These are phyloP conservation scores for Hippoglossus stenolepis DNA, from an alignment of 2,113 vertebrate genomes.

Conservation along the genomic window DNA sequence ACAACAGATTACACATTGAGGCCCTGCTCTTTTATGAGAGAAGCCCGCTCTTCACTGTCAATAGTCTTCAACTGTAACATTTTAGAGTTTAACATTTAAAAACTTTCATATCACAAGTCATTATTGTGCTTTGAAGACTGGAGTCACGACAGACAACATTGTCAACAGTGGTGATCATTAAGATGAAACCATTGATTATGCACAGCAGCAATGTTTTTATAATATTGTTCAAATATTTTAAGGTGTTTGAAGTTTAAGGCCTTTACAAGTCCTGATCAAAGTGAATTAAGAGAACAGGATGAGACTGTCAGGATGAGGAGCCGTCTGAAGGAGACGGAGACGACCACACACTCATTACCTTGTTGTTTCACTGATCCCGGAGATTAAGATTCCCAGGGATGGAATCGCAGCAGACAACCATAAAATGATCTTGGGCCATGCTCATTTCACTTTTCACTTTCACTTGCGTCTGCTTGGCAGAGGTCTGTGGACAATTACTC, in stretches of 20 bases:
- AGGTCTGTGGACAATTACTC: slow-evolving; percentile 91
- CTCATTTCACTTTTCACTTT: slow-evolving; percentile 88
- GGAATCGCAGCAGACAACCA: slow-evolving; percentile 94
- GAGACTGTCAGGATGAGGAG: slow-evolving; percentile 12
- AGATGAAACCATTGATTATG: background rate
- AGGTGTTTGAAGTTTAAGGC: background rate
- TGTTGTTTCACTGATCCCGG: slow-evolving; percentile 88
- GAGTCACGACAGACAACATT: slow-evolving; percentile 6
- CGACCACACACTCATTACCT: slow-evolving; percentile 20
- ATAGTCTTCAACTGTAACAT: background rate
- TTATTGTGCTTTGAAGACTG: background rate
- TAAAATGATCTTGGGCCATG: slow-evolving; percentile 92
- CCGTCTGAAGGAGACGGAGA: slow-evolving; percentile 5
- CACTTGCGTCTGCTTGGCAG: slow-evolving; percentile 81
- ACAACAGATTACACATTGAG: slow-evolving; percentile 6
- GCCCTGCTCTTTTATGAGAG: background rate
- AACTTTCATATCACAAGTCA: background rate
- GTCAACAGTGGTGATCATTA: too few species aligned
- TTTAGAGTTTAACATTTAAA: too few species aligned
- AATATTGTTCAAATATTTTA: background rate
- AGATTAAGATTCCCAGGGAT: slow-evolving; percentile 91
- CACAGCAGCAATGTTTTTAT: background rate
- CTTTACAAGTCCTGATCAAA: slow-evolving; percentile 1
- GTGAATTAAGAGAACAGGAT: slow-evolving; percentile 29
- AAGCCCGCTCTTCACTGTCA: slow-evolving; percentile 1